Evolutionary conservation across 2,113 vertebrate species (phyloP), one percentile per base, ranked within the genome.

Genomic region (Hipposideros armiger): DNA sequence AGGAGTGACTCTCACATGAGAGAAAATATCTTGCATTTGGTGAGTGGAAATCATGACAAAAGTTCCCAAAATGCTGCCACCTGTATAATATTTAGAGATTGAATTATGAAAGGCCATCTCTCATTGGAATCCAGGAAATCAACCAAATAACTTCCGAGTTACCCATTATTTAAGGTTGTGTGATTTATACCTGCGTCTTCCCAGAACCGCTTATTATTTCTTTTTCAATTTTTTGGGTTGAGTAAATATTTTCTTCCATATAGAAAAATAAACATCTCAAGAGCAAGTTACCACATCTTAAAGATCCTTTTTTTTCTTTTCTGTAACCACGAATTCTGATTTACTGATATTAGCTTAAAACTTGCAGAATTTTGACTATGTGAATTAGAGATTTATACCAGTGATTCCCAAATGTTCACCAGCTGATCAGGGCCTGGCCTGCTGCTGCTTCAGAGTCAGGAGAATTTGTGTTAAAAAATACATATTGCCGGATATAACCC

Each of bases 1-100:
- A 58, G 52, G 80, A 85, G 67, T 89, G 60, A 24, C 52, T 95
- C 11, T 95, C 42, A 2, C 30, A 56, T 81, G 72, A 85, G 78
- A 90, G 52, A 74, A 89, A 74, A 36, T 73, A 69, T 64, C 72
- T 97, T 58, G 36, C 16, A 26, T 70, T 94, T 90, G 85, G 92
- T 92, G 89, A 96, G 28, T 86, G 40, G 54, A 60, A 85, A 87
- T 90, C 26, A 24, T 77, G 85, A 64, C 64, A 88, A 72, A 94
- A 69, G n/a, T 92, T 88, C 28, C 36, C 69, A 47, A 76, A 94
- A 90, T 90, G 11, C 28, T 14, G 13, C 83, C 26, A 66, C 36
- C n/a, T 95, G 11, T 36, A 20, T 50, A 78, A 54, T 67, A 67
- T 72, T 92, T 93, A 52, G 28, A 66, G 56, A 47, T 72, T 66